Conservation (phyloP, 2,113 vertebrate genomes). For the Orientallactaga bullata region DNA sequence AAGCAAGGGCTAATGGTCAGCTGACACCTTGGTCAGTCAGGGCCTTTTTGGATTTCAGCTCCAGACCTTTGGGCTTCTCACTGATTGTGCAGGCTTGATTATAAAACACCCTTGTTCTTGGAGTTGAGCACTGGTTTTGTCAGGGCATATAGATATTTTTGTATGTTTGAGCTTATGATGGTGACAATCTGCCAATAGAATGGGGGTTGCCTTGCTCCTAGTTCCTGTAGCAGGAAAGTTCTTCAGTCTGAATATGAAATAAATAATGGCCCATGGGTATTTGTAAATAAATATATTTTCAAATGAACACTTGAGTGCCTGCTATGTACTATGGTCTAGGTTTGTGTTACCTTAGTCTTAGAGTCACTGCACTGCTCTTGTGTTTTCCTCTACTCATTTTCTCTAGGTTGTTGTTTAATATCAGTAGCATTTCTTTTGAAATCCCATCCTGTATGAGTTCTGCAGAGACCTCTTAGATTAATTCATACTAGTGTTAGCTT, state of each 20-base stretch:
- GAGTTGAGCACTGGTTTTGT: too few species aligned
- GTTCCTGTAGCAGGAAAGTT: neutral
- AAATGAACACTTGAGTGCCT: neutral
- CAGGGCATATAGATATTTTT: too few species aligned
- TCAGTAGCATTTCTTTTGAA: conserved; percentile 13
- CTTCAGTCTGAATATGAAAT: neutral
- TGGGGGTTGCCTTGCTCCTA: too few species aligned
- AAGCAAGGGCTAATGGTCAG: too few species aligned
- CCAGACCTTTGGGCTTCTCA: too few species aligned
- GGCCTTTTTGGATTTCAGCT: too few species aligned
- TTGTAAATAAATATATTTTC: neutral
- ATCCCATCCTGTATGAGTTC: neutral
- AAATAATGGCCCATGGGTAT: too few species aligned
- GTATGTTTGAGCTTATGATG: too few species aligned
- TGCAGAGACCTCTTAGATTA: neutral
- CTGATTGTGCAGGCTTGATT: too few species aligned
- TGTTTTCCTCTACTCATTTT: conserved; percentile 14
- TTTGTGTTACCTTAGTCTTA: conserved; percentile 8
- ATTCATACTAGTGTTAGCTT: neutral
- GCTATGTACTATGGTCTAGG: neutral
- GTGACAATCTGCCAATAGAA: too few species aligned
- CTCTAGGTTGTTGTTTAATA: neutral
- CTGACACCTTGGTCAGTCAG: too few species aligned
- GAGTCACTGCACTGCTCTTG: neutral
- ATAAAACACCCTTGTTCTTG: too few species aligned